A percentile compares a stretch with the other conserved stretches of the same genome.
Conservation (phyloP, 35 echinoderm and acorn worm species). For the Patiria miniata region DNA sequence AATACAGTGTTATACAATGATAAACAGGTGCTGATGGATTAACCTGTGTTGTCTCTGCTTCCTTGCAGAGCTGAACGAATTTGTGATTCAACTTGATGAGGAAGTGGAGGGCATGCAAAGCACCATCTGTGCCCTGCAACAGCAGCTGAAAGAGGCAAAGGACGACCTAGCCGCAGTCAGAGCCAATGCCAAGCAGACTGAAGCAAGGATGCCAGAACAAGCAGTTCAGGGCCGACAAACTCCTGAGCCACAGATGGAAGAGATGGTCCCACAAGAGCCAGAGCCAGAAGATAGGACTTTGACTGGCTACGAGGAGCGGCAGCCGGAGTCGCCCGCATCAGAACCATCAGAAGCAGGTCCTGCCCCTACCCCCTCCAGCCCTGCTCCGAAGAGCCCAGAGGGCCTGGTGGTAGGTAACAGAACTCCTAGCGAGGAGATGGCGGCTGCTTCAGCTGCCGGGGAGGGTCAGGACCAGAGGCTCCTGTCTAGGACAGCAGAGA, state of each 20-base stretch:
- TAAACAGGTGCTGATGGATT: too few relatives aligned
- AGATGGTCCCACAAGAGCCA: too few relatives aligned
- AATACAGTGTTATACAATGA: too few relatives aligned
- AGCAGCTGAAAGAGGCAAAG: constrained; percentile 90
- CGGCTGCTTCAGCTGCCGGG: not conserved
- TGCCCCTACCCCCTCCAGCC: not conserved
- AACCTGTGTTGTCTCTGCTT: not conserved
- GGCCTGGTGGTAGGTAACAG: not conserved
- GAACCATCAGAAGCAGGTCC: not conserved
- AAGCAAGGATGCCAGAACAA: not conserved
- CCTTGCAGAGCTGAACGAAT: constrained; percentile 88
- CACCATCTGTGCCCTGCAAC: constrained; percentile 92
- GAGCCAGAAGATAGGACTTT: too few relatives aligned
- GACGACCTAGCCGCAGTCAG: constrained; percentile 45
- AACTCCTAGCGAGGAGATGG: not conserved
- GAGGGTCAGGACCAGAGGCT: not conserved
- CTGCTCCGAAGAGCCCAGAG: not conserved
- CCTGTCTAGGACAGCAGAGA: constrained; percentile 16
- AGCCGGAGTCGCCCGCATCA: not conserved
- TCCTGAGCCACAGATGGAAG: not conserved
- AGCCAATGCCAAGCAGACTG: not conserved
- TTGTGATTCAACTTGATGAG: constrained; percentile 95
- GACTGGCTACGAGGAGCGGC: not conserved
- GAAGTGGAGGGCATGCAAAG: constrained; percentile 98
- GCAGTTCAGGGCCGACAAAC: not conserved